Percentiles rank a stretch among this genome's conserved stretches.
phyloP scores from a whole-genome alignment of 2,113 vertebrate genomes.

The Cyphomyrus plagiostoma region DNA sequence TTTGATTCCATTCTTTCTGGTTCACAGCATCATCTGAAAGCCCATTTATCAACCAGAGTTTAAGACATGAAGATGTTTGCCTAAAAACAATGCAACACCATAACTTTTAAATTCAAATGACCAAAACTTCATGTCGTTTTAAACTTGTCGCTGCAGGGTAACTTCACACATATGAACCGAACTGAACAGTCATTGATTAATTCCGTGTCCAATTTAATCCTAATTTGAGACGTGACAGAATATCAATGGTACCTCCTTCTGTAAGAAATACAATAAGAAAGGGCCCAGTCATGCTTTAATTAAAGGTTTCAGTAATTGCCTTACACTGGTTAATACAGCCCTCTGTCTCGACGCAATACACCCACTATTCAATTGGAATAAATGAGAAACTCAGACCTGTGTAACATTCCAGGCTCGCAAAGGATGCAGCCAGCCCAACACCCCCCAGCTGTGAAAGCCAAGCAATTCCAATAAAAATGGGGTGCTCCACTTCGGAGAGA shows the following conservation, averaged over 20 bases:
- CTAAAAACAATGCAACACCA: neutral
- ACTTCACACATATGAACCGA: neutral
- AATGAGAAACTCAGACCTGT: neutral
- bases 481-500: neutral
- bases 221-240: neutral
- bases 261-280: neutral
- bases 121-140: neutral
- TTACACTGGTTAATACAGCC: neutral
- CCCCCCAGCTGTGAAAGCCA: neutral
- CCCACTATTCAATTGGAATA: neutral
- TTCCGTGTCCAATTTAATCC: neutral
- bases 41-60: neutral
- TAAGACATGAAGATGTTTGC: neutral
- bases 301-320: neutral
- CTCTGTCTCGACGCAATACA: neutral
- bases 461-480: slow-evolving; percentile 3
- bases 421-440: neutral
- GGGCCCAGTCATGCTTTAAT: slow-evolving; percentile 2
- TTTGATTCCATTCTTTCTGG: neutral
- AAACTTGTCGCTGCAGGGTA: neutral
- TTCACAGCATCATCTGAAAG: neutral
- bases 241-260: slow-evolving; percentile 3
- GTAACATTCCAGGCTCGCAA: neutral
- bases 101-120: neutral
- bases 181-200: slow-evolving; percentile 5